phyloP scores from a whole-genome alignment of 2,797 vertebrate genomes.

The Channa striata region DNA sequence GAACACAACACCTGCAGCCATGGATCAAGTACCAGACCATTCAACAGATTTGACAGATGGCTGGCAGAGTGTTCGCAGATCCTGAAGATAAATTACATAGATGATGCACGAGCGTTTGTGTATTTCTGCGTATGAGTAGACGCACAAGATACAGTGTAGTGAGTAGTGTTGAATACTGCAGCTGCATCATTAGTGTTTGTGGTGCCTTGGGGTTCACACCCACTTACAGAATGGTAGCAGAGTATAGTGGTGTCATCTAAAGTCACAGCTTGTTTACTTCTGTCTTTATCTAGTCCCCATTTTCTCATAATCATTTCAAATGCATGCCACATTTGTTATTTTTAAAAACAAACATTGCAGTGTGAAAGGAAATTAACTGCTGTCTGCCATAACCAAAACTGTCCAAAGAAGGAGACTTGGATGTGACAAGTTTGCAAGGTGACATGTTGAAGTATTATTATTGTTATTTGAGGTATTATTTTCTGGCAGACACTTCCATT shows the following conservation, averaged over 20 bases:
- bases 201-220: neutral
- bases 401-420: conserved; percentile 47
- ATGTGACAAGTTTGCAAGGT: conserved; percentile 65
- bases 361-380: conserved; percentile 59
- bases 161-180: conserved; percentile 1
- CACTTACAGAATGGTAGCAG: neutral
- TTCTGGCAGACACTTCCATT: conserved; percentile 63
- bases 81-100: conserved; percentile 9
- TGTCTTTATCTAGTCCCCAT: conserved; percentile 27
- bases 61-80: conserved; percentile 18
- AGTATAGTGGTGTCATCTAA: conserved; percentile 1
- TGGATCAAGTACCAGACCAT: conserved; percentile 13
- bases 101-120: conserved; percentile 21
- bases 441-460: conserved; percentile 66
- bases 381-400: conserved; percentile 43
- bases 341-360: conserved; percentile 42
- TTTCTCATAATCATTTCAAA: conserved; percentile 28
- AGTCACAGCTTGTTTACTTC: conserved; percentile 8
- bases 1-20: conserved; percentile 17
- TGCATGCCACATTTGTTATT: conserved; percentile 34
- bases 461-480: conserved; percentile 74
- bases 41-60: conserved; percentile 30
- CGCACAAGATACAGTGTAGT: neutral
- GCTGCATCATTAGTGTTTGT: conserved; percentile 4
- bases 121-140: conserved; percentile 10